phyloP scores from a whole-genome alignment of 30 jellyfish, hydroid and myxozoan genomes.

The Pseudorhiza aurosa region DNA sequence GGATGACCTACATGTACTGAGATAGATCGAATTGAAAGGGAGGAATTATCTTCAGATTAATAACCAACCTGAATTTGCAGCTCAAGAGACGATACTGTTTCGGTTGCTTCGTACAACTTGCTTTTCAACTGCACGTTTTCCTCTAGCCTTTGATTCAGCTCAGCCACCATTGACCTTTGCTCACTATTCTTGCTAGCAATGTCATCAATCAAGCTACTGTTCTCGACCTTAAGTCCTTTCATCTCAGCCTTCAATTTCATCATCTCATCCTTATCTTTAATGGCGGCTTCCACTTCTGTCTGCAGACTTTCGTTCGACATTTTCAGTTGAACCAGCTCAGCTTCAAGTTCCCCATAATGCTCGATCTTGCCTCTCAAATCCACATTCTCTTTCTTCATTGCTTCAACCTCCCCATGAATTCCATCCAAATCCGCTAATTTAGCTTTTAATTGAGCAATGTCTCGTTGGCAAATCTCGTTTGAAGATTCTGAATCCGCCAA shows the following conservation, averaged over 20 bases:
- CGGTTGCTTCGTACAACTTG: slow-evolving; percentile 14
- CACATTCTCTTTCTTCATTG: not conserved
- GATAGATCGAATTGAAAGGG: too few species aligned
- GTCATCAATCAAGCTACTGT: slow-evolving; percentile 8
- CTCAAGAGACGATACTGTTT: slow-evolving; percentile 27
- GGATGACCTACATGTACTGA: too few species aligned
- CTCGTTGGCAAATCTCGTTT: not conserved
- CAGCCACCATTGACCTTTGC: not conserved
- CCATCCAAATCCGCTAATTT: not conserved
- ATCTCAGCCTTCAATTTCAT: slow-evolving; percentile 2
- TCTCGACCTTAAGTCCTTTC: slow-evolving; percentile 28
- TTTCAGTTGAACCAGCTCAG: not conserved
- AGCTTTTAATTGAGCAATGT: not conserved
- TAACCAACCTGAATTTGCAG: slow-evolving; percentile 24
- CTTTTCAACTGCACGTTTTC: slow-evolving; percentile 26
- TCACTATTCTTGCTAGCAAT: slow-evolving; percentile 24
- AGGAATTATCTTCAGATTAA: too few species aligned
- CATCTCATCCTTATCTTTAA: not conserved
- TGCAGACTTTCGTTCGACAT: not conserved
- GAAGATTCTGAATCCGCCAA: not conserved
- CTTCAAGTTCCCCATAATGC: not conserved
- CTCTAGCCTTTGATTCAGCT: slow-evolving; percentile 7
- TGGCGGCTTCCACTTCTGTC: not conserved
- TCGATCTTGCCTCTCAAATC: not conserved
- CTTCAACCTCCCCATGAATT: not conserved